Evolutionary conservation across 1,140 invertebrate genomes (phyloP), one percentile per base, ranked within the genome.

Genomic region (Drosophila simulans): DNA sequence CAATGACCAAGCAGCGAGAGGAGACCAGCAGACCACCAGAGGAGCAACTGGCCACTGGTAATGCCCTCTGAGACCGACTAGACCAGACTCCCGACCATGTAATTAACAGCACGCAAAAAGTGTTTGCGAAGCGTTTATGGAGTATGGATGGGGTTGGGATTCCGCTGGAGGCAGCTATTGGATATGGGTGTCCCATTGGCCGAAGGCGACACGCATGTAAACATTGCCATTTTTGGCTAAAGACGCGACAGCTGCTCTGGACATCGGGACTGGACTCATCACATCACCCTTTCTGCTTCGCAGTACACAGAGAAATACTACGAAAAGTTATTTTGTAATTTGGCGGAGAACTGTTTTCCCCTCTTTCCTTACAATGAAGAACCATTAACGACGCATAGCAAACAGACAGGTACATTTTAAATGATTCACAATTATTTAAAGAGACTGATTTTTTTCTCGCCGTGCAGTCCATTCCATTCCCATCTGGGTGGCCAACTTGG

Each of bases 21-120:
- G 54, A 72, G 83, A 88, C 83, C 82, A 27, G 17, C 22, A 72
- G 82, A 86, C 83, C 83, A 88, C 83, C 83, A 80, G 74, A 74
- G 82, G 73, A 63, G 63, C 66, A 71, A 74, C 68, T 48, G 52
- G 54, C 64, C 58, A 55, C 66, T 68, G 49, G 63, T 55, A 63
- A 83, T 72, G 65, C 80, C 84, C 84, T 89, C 84, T 59, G 83
- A 89, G 84, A 84, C 83, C 66, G 82, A 75, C 79, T 76, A 89
- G 84, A 74, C 84, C 42, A 70, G 65, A 53, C 69, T 45, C 51
- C 48, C 66, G 72, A 75, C 71, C 85, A 90, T 89, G 85, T 89
- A 89, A 89, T 89, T 89, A 89, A 90, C 80, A 68, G 81, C 85
- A 89, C 85, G 85, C 85, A 89, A 89, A 89, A 89, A 89, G 86